phyloP scores from a whole-genome alignment of 2,797 vertebrate species.

The Acestrorhynchus altus region DNA sequence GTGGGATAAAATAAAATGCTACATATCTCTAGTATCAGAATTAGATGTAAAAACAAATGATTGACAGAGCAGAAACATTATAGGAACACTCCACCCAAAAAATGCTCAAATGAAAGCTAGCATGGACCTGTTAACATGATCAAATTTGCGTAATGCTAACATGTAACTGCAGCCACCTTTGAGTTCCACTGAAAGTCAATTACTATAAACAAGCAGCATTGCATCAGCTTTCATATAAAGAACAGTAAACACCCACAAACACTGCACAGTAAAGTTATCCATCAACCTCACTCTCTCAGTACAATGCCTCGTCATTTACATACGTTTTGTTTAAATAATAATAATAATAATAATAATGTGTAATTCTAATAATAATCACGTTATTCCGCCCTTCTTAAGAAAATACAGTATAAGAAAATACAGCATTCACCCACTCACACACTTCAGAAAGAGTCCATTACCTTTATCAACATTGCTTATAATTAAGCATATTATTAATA shows the following conservation, averaged over 20 bases:
- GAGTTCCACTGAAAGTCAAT: not conserved
- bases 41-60: too few species aligned
- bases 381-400: conserved; percentile 12
- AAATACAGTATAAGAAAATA: conserved; percentile 30
- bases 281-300: conserved; percentile 17
- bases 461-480: not conserved
- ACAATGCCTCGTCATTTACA: conserved; percentile 49
- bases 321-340: not conserved
- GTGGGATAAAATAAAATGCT: not conserved
- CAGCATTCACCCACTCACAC: not conserved
- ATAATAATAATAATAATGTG: not conserved
- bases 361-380: too few species aligned
- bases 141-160: not conserved
- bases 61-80: too few species aligned
- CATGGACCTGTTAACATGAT: not conserved
- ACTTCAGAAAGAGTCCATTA: not conserved
- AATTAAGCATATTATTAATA: not conserved
- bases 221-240: not conserved
- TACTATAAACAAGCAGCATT: not conserved
- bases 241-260: not conserved
- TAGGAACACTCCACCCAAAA: not conserved
- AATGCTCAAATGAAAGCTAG: not conserved
- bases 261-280: not conserved
- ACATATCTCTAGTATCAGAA: not conserved
- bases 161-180: not conserved